Base-by-base conservation (phyloP, 1,140 invertebrate species). In the Scaptomyza hsui region DNA sequence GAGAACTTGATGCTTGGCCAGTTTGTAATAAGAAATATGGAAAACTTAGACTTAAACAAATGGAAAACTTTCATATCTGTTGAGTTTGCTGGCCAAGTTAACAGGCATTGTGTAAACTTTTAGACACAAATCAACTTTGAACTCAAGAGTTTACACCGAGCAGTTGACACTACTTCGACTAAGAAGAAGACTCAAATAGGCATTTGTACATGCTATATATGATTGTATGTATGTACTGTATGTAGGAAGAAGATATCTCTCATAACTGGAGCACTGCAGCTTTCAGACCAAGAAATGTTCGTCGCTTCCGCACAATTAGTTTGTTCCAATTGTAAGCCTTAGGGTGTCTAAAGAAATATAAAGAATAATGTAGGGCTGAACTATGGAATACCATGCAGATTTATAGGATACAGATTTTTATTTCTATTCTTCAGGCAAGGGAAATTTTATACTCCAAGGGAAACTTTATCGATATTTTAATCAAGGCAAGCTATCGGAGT, bases 221-320 rank as follows among this genome's bases (percentile, higher is more conserved):
- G 24, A 24, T 18, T 53, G 9, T 13, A 15, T 15, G 12, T 5
- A n/a, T n/a, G 32, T n/a, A 37, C 32, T n/a, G 6, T 16, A 18
- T n/a, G 32, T 5, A 37, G 12, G 19, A 29, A 41, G 39, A 44
- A 24, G 21, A 29, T 9, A 5, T 7, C 29, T 26, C 9, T 5
- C 39, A 56, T 77, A 88, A 81, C 73, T 88, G 55, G 82, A 86
- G 74, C 78, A 56, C 63, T 29, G 26, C 6, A 29, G 6, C 6
- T 29, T 29, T 55, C 52, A 39, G 39, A 32, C 52, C 13, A 72
- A 71, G 55, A 82, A 78, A 64, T 64, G 60, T 61, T 45, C 52
- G 59, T 57, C 57, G 67, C 79, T 81, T 86, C 78, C 82, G 72
- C 83, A 88, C 82, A 88, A 88, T 88, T 88, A 88, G 82, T 88